A percentile compares a stretch with the other conserved stretches of the same genome.
These are phyloP conservation scores for Drosophila obscura DNA, from an alignment of 1,140 invertebrate species.

Conservation along the genomic window DNA sequence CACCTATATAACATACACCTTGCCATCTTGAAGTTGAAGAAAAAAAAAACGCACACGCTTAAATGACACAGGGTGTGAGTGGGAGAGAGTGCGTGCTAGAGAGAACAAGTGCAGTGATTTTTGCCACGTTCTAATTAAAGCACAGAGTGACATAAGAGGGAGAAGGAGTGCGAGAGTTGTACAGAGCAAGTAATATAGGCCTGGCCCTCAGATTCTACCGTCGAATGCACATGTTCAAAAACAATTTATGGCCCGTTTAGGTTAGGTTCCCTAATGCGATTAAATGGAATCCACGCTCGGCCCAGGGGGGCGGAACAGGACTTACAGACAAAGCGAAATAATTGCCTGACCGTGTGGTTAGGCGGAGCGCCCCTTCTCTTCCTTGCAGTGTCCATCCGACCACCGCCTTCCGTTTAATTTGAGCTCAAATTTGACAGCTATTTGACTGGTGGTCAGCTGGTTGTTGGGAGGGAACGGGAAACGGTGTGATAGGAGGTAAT, in stretches of 20 bases:
- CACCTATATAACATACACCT: no score
- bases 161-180: not conserved
- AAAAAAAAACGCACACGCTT: slow-evolving; percentile 2
- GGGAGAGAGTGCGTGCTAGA: not conserved
- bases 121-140: slow-evolving; percentile 22
- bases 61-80: not conserved
- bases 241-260: slow-evolving; percentile 48
- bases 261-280: slow-evolving; percentile 26
- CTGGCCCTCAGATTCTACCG: not conserved
- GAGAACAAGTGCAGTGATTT: slow-evolving; percentile 16
- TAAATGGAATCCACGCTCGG: slow-evolving; percentile 12
- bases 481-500: not conserved
- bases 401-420: slow-evolving; percentile 65
- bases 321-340: slow-evolving; percentile 6
- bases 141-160: not conserved
- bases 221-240: slow-evolving; percentile 34
- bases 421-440: slow-evolving; percentile 74
- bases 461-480: not conserved
- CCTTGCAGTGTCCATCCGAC: not conserved
- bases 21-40: slow-evolving; percentile 12
- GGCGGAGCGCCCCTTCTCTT: not conserved
- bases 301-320: not conserved
- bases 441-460: slow-evolving; percentile 38
- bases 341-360: slow-evolving; percentile 12
- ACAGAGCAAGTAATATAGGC: not conserved